A percentile compares a stretch with the other conserved stretches of the same genome.
Evolutionary conservation across 1,140 invertebrate genomes (phyloP).

Genomic region (Myzus persicae): DNA sequence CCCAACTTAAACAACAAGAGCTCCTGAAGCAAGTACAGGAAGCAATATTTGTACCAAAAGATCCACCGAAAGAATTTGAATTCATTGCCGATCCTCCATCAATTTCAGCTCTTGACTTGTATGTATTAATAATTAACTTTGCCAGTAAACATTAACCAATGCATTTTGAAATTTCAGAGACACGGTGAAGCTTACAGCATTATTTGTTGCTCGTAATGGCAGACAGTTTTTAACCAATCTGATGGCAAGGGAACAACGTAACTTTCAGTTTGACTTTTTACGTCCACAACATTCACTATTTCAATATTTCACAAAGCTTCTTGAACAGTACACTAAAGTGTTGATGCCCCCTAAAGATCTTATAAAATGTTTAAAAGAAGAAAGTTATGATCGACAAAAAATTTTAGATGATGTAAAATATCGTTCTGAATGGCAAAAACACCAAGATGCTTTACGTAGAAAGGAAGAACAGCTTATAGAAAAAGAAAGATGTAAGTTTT

Average conservation of each 20-base stretch:
- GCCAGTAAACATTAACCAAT: constrained; percentile 21
- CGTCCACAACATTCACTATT: constrained; percentile 98
- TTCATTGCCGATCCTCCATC: constrained; percentile 98
- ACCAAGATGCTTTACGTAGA: constrained; percentile 89
- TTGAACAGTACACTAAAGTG: constrained; percentile 98
- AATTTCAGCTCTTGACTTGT: constrained; percentile 92
- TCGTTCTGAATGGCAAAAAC: constrained; percentile 94
- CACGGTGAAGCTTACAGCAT: constrained; percentile 96
- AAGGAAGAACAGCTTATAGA: constrained; percentile 95
- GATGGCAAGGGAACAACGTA: constrained; percentile 97
- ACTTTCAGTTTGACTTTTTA: constrained; percentile 99
- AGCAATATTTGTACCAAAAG: constrained; percentile 90
- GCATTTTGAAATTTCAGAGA: constrained; percentile 73
- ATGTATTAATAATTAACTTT: constrained; percentile 57
- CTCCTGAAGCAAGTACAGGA: constrained; percentile 83
- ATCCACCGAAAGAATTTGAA: constrained; percentile 95
- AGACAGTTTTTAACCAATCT: constrained; percentile 96
- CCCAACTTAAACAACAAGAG: constrained; percentile 87
- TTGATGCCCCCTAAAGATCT: constrained; percentile 94
- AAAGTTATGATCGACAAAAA: constrained; percentile 76
- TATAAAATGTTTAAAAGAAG: constrained; percentile 79
- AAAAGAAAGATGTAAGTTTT: constrained; percentile 79
- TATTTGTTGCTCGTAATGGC: constrained; percentile 98
- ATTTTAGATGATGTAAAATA: constrained; percentile 93
- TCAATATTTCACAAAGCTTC: constrained; percentile 96